phyloP scores from a whole-genome alignment of 2,113 vertebrate species.

The Halcyon malimbica region DNA sequence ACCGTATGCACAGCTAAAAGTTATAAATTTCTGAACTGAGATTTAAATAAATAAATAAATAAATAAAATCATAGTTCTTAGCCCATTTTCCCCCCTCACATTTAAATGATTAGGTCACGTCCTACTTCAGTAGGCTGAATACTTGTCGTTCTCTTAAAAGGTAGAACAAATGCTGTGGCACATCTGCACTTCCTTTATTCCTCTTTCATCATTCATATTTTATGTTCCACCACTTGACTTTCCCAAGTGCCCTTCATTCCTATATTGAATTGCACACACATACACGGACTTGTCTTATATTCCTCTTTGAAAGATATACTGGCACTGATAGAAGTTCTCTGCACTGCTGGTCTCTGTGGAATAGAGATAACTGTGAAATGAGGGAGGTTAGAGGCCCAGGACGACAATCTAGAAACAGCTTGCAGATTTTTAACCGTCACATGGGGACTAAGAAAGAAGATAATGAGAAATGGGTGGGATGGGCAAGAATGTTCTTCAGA shows the following conservation, averaged over 20 bases:
- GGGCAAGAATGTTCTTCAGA: not conserved
- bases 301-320: constrained; percentile 55
- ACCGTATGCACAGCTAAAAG: not conserved
- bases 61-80: not conserved
- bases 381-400: constrained; percentile 50
- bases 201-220: constrained; percentile 75
- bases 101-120: not conserved
- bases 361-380: constrained; percentile 30
- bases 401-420: not conserved
- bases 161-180: constrained; percentile 15
- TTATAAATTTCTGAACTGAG: not conserved
- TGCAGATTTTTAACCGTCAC: not conserved
- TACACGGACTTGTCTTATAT: constrained; percentile 24
- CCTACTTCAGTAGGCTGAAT: not conserved
- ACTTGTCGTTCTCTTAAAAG: constrained; percentile 14
- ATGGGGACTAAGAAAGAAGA: not conserved
- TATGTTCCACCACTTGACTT: constrained; percentile 70
- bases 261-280: constrained; percentile 55
- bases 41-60: not conserved
- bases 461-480: constrained; percentile 21
- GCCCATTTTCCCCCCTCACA: not conserved
- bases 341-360: not conserved
- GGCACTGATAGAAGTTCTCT: not conserved
- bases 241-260: constrained; percentile 62
- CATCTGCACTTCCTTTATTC: constrained; percentile 39